These are phyloP conservation scores for Lasiurus cinereus DNA, from an alignment of 2,113 vertebrate genomes.

Conservation along the genomic window DNA sequence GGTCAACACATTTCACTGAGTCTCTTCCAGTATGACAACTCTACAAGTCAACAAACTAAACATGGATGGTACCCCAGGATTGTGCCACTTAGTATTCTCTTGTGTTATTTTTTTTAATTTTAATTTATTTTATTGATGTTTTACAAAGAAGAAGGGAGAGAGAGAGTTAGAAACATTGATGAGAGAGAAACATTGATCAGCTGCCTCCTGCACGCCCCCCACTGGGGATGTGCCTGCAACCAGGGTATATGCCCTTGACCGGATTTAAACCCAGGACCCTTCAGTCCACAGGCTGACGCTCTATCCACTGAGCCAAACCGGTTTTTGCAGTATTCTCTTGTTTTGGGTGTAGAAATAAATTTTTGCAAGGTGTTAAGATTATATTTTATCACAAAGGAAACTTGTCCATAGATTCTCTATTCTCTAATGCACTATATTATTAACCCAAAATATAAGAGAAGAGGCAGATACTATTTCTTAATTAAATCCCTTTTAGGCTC, in stretches of 20 bases:
- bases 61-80: background rate
- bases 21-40: background rate
- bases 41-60: slow-evolving; percentile 19
- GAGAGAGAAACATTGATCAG: too few species aligned
- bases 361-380: background rate
- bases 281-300: too few species aligned
- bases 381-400: slow-evolving; percentile 38
- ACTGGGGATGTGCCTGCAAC: too few species aligned
- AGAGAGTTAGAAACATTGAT: too few species aligned
- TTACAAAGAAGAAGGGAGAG: too few species aligned
- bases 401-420: slow-evolving; percentile 32
- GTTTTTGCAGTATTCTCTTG: background rate
- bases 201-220: too few species aligned
- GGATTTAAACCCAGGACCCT: too few species aligned
- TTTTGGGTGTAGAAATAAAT: slow-evolving; percentile 8
- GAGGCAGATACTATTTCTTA: slow-evolving; percentile 4
- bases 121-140: too few species aligned
- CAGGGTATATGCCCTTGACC: too few species aligned
- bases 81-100: background rate
- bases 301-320: too few species aligned
- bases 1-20: background rate
- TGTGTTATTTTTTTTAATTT: background rate
- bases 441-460: slow-evolving; percentile 24
- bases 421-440: background rate
- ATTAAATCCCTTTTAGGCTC: slow-evolving; percentile 37